Evolutionary conservation across 2,888 invertebrate genomes (phyloP).

Genomic region (Desoria tigrina): DNA sequence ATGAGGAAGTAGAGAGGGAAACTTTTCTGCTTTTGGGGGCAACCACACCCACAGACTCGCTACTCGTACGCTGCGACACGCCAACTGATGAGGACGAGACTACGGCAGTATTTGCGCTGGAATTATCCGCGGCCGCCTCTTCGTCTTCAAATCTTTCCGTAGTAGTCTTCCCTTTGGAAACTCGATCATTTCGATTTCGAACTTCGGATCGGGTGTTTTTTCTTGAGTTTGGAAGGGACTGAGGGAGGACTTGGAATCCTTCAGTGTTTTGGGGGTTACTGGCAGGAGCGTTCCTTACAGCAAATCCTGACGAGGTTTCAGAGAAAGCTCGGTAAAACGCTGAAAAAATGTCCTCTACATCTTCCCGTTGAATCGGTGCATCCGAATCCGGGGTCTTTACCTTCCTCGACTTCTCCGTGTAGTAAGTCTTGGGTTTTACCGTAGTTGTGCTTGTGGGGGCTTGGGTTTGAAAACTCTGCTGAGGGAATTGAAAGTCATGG

Average conservation of each 20-base stretch:
- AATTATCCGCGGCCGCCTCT: too few species aligned
- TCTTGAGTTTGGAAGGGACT: not conserved
- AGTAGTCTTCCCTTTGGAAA: not conserved
- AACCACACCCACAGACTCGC: too few species aligned
- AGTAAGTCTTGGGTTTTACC: not conserved
- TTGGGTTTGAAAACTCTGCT: not conserved
- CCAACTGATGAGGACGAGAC: too few species aligned
- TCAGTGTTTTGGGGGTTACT: not conserved
- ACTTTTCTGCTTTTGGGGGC: too few species aligned
- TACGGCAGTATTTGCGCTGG: too few species aligned
- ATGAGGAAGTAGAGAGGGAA: too few species aligned
- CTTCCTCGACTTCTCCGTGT: not conserved
- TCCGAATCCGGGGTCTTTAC: not conserved
- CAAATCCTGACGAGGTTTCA: slow-evolving; percentile 8
- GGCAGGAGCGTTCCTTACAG: not conserved
- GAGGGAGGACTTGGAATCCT: not conserved
- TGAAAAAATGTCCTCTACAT: slow-evolving; percentile 56
- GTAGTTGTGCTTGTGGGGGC: not conserved
- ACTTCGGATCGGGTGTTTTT: not conserved
- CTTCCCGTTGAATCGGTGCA: not conserved
- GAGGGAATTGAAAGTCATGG: slow-evolving; percentile 19
- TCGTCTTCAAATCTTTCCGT: not conserved
- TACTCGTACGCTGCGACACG: too few species aligned
- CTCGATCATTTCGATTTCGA: not conserved
- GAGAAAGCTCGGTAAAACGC: slow-evolving; percentile 51